A percentile compares a stretch with the other conserved stretches of the same genome.
These are phyloP conservation scores for Sterrhoptilus dennistouni DNA, from an alignment of 2,113 vertebrate genomes.

Conservation along the genomic window DNA sequence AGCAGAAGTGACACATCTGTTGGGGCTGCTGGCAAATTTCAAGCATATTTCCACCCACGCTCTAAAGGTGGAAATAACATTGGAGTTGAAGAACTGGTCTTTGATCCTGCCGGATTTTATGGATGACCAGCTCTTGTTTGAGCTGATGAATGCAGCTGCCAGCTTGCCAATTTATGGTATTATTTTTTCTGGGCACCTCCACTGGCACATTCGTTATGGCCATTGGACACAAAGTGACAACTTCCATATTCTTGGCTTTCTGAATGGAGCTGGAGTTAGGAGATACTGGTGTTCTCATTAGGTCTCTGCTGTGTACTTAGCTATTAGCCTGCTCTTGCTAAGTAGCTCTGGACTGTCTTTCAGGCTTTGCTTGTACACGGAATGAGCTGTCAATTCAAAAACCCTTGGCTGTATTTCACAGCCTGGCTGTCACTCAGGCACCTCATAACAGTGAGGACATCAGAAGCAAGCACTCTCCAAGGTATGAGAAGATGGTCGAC, in stretches of 20 bases:
- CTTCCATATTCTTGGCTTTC: neutral
- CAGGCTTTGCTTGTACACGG: neutral
- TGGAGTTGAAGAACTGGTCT: neutral
- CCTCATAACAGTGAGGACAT: neutral
- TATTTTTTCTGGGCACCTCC: conserved; percentile 25
- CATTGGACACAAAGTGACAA: neutral
- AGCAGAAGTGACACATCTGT: neutral
- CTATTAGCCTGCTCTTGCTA: conserved; percentile 24
- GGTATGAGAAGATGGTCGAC: neutral
- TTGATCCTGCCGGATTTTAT: neutral
- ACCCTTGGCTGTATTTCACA: neutral
- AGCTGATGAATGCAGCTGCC: conserved; percentile 28
- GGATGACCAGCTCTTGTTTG: conserved; percentile 30
- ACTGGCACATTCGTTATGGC: neutral
- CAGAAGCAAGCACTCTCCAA: neutral
- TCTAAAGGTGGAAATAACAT: neutral
- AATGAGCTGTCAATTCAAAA: conserved; percentile 37
- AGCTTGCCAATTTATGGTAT: conserved; percentile 19
- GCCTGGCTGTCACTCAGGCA: neutral
- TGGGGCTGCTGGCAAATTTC: neutral
- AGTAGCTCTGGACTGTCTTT: neutral
- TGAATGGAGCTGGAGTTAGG: neutral
- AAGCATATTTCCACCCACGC: neutral
- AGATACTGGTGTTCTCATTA: conserved; percentile 8
- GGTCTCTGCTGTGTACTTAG: neutral